Evolutionary conservation across 1,140 invertebrate genomes (phyloP).

Genomic region (Doryteuthis pealeii): DNA sequence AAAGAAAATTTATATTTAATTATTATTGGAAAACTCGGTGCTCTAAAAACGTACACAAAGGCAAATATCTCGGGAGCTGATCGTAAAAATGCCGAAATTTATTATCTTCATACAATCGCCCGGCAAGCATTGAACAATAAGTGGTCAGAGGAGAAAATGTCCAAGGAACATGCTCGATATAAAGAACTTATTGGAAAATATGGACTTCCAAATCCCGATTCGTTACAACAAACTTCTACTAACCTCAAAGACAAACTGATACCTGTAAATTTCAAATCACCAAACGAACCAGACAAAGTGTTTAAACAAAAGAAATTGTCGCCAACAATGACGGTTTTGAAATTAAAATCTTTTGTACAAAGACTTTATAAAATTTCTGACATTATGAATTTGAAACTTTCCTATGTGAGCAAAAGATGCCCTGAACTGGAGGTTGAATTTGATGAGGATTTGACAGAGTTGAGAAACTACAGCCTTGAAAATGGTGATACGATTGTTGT

Average conservation of each 20-base stretch:
- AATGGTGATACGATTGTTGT: not conserved
- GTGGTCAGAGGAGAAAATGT: not conserved
- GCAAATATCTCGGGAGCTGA: not conserved
- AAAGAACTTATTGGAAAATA: not conserved
- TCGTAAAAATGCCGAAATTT: not conserved
- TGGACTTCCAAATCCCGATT: not conserved
- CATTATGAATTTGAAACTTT: not conserved
- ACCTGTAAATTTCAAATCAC: not conserved
- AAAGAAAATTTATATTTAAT: not conserved
- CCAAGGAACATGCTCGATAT: not conserved
- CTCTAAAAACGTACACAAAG: not conserved
- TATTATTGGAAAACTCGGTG: not conserved
- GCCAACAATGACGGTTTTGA: not conserved
- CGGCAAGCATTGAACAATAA: not conserved
- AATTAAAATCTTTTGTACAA: conserved; percentile 1
- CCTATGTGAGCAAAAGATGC: not conserved
- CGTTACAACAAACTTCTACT: not conserved
- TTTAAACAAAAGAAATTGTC: not conserved
- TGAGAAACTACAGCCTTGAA: not conserved
- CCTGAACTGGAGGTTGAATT: conserved; percentile 1
- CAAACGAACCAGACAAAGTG: not conserved
- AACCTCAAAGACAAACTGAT: not conserved
- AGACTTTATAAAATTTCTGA: not conserved
- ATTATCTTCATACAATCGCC: not conserved
- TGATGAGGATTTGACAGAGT: not conserved